phyloP scores from a whole-genome alignment of 30 jellyfish, hydroid and myxozoan species.

The Catostylus mosaicus region DNA sequence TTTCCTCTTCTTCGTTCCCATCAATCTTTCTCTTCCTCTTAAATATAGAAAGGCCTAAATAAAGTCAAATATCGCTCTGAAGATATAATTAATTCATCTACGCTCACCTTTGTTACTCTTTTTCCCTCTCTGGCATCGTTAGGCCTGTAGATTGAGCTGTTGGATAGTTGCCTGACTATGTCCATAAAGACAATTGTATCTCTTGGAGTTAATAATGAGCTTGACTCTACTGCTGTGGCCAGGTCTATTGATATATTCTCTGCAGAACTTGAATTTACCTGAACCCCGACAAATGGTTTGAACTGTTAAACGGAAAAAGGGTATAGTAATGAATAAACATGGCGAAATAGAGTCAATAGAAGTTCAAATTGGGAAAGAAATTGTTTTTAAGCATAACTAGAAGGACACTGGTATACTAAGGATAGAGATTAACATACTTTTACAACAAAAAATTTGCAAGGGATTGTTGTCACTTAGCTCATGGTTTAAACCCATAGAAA shows the following conservation, averaged over 20 bases:
- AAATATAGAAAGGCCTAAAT: neutral
- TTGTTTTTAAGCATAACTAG: no score
- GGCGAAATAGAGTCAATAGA: no score
- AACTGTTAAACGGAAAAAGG: neutral
- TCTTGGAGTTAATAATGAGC: slow-evolving; percentile 4
- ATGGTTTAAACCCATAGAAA: no score
- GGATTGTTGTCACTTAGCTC: no score
- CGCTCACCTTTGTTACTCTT: slow-evolving; percentile 26
- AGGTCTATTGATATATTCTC: slow-evolving; percentile 32
- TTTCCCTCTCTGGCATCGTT: slow-evolving; percentile 15
- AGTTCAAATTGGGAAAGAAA: no score
- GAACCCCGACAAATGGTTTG: neutral
- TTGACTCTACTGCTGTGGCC: slow-evolving; percentile 20
- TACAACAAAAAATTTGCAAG: no score
- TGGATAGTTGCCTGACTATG: slow-evolving; percentile 18
- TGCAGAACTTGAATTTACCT: slow-evolving; percentile 44
- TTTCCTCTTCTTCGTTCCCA: no score
- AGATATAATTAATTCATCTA: neutral
- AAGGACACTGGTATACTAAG: no score
- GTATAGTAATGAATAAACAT: no score
- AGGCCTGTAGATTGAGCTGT: slow-evolving; percentile 10
- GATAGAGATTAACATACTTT: no score
- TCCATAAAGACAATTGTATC: slow-evolving; percentile 26
- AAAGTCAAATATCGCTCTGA: neutral
- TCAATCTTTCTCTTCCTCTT: no score